These are phyloP conservation scores for Urocyon cinereoargenteus DNA, from an alignment of 2,797 vertebrate genomes.

Conservation along the genomic window DNA sequence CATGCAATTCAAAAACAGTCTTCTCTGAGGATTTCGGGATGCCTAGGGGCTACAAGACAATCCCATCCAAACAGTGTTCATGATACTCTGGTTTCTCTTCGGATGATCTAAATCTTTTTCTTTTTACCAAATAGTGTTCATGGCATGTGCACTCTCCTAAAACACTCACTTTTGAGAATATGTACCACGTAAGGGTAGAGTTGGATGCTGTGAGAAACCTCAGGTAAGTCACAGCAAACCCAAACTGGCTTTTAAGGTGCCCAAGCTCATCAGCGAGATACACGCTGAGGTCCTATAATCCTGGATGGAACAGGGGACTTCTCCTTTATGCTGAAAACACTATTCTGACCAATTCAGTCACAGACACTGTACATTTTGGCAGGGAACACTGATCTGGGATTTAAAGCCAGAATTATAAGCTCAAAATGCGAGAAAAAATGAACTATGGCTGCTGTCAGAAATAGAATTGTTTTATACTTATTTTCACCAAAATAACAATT, in stretches of 20 bases:
- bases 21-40: slow-evolving; percentile 45
- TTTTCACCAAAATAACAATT: slow-evolving; percentile 51
- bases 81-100: neutral
- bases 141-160: slow-evolving; percentile 22
- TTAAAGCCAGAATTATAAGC: slow-evolving; percentile 52
- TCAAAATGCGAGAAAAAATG: slow-evolving; percentile 38
- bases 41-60: neutral
- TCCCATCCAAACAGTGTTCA: slow-evolving; percentile 7
- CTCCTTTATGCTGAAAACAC: slow-evolving; percentile 9
- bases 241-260: slow-evolving; percentile 2
- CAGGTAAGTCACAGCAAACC: slow-evolving; percentile 45
- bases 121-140: neutral
- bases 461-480: slow-evolving; percentile 42
- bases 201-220: neutral
- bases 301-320: slow-evolving; percentile 3
- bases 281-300: neutral
- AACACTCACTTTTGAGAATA: slow-evolving; percentile 63
- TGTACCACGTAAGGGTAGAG: slow-evolving; percentile 1
- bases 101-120: neutral
- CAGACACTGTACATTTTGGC: slow-evolving; percentile 11
- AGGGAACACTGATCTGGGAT: neutral
- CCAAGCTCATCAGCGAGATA: neutral
- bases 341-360: slow-evolving; percentile 29
- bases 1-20: slow-evolving; percentile 28
- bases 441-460: neutral